These are phyloP conservation scores for Distichodus sexfasciatus DNA, from an alignment of 2,797 vertebrate species.

Conservation along the genomic window DNA sequence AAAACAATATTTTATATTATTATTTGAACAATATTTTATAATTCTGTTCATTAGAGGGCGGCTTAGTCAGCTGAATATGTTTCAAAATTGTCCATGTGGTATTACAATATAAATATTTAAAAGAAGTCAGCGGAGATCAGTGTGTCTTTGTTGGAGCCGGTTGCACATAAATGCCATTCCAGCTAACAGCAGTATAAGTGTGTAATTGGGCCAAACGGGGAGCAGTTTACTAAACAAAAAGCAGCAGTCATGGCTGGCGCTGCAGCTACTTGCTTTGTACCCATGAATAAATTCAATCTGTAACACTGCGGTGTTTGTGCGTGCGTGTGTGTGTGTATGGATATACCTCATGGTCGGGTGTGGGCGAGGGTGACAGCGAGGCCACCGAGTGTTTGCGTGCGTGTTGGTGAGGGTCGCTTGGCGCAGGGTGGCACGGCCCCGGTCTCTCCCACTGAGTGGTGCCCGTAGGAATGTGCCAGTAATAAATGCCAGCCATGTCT, in stretches of 20 bases:
- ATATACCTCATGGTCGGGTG: constrained; percentile 91
- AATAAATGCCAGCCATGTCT: constrained; percentile 93
- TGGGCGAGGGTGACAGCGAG: constrained; percentile 87
- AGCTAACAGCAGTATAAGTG: background rate
- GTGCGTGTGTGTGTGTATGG: background rate
- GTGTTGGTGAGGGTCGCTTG: constrained; percentile 25
- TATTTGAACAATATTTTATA: too few relatives aligned
- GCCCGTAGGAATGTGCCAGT: constrained; percentile 98
- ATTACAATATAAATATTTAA: too few relatives aligned
- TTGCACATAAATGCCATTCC: background rate
- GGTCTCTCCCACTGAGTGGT: constrained; percentile 96
- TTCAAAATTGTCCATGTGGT: too few relatives aligned
- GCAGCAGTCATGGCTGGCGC: background rate
- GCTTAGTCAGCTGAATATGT: too few relatives aligned
- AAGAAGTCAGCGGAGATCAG: too few relatives aligned
- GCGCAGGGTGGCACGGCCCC: constrained; percentile 64
- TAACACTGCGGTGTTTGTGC: too few relatives aligned
- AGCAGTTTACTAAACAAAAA: background rate
- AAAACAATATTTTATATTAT: too few relatives aligned
- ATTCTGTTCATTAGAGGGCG: too few relatives aligned
- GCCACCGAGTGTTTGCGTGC: constrained; percentile 83
- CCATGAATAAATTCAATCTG: background rate
- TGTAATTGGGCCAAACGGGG: background rate
- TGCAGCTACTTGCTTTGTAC: background rate
- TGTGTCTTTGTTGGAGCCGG: background rate